A percentile compares a stretch with the other conserved stretches of the same genome.
Evolutionary conservation across 2,888 invertebrate genomes (phyloP).

Genomic region (Pterostichus madidus): DNA sequence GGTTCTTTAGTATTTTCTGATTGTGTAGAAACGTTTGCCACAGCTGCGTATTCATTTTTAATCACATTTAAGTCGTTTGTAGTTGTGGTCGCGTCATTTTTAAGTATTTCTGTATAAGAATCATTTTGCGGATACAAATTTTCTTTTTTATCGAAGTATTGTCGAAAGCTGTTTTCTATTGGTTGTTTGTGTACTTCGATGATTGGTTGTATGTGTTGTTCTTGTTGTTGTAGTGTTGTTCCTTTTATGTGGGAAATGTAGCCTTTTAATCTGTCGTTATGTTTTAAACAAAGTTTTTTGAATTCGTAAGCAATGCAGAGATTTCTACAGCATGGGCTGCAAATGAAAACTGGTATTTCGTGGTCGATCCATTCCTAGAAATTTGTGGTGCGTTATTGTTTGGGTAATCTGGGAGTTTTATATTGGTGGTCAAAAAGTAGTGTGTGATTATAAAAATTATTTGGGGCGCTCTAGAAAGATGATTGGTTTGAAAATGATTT

Average conservation of each 20-base stretch:
- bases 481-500: no score
- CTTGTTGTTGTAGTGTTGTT: not conserved
- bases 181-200: not conserved
- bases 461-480: no score
- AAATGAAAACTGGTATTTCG: slow-evolving; percentile 37
- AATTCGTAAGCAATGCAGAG: slow-evolving; percentile 31
- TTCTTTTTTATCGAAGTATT: slow-evolving; percentile 19
- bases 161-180: not conserved
- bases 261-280: slow-evolving; percentile 20
- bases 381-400: no score
- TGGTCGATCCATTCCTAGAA: slow-evolving; percentile 49
- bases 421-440: no score
- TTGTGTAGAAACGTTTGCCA: not conserved
- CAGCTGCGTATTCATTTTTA: not conserved
- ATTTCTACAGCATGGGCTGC: slow-evolving; percentile 14
- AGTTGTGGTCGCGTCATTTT: not conserved
- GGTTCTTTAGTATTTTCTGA: not conserved
- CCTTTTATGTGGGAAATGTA: slow-evolving; percentile 19
- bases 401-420: not conserved
- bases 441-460: no score
- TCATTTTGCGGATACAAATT: not conserved
- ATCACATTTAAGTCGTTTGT: not conserved
- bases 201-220: not conserved
- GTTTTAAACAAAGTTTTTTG: slow-evolving; percentile 41
- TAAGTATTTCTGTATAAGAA: not conserved